Percentiles rank a stretch among this genome's conserved stretches.
Evolutionary conservation across 2,797 vertebrate species (phyloP).

Genomic region (Tokudaia tokunoshimensis): DNA sequence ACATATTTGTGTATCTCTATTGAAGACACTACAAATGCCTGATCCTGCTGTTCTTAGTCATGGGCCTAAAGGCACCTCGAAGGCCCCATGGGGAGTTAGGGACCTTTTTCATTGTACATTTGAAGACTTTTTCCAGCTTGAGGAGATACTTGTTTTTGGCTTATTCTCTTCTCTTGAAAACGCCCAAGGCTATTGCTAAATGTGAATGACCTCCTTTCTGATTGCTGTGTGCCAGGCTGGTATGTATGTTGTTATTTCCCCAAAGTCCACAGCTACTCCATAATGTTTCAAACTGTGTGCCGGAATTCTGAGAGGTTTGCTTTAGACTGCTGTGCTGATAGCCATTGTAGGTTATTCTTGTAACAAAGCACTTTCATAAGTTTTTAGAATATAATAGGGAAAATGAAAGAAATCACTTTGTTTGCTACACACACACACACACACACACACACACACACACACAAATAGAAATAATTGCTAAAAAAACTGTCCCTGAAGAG

Average conservation of each 20-base stretch:
- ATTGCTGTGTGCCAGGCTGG: neutral
- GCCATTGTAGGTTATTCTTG: slow-evolving; percentile 4
- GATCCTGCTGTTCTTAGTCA: neutral
- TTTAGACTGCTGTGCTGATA: slow-evolving; percentile 58
- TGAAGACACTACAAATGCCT: neutral
- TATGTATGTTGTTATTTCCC: slow-evolving; percentile 68
- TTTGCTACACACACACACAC: slow-evolving; percentile 7
- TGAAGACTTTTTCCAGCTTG: slow-evolving; percentile 59
- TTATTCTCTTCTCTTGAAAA: slow-evolving; percentile 72
- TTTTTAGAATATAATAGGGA: slow-evolving; percentile 35
- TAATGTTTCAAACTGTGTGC: slow-evolving; percentile 68
- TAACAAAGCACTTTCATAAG: slow-evolving; percentile 6
- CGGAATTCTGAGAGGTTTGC: slow-evolving; percentile 56
- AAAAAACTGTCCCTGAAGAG: slow-evolving; percentile 69
- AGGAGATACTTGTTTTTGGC: slow-evolving; percentile 67
- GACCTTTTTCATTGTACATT: neutral
- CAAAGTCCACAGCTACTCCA: slow-evolving; percentile 39
- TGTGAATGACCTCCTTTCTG: slow-evolving; percentile 77
- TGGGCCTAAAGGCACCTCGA: neutral
- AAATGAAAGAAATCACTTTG: slow-evolving; percentile 56
- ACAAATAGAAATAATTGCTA: slow-evolving; percentile 56
- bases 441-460: neutral
- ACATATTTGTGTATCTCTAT: neutral
- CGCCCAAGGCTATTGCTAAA: slow-evolving; percentile 74
- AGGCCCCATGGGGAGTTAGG: neutral